Conservation (phyloP, 2,113 vertebrate genomes). For the Microtus ochrogaster region DNA sequence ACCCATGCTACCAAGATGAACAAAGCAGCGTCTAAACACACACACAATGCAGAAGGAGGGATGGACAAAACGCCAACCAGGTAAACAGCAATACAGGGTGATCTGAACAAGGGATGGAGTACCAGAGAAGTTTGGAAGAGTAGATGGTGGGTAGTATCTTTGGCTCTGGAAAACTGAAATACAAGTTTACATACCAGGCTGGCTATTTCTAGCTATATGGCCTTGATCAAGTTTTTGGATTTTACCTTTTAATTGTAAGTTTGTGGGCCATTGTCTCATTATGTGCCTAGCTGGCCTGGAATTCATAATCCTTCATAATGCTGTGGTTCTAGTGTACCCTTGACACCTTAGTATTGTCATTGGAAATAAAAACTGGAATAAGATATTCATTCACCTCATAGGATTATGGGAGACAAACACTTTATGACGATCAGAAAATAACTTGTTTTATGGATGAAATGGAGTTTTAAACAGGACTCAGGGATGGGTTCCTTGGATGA, state of each 20-base stretch:
- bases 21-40: not conserved
- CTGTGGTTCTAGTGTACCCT: not conserved
- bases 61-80: not conserved
- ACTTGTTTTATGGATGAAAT: not conserved
- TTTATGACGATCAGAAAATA: conserved; percentile 1
- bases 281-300: not conserved
- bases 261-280: not conserved
- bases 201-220: not conserved
- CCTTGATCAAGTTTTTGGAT: not conserved
- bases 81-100: not conserved
- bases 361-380: not conserved
- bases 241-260: not conserved
- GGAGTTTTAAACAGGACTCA: not conserved
- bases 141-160: too few species aligned
- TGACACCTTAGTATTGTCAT: not conserved
- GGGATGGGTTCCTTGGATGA: not conserved
- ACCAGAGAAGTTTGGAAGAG: not conserved
- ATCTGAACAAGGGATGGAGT: not conserved
- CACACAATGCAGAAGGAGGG: not conserved
- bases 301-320: not conserved
- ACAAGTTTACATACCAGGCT: not conserved
- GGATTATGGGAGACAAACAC: not conserved
- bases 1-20: not conserved
- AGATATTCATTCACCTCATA: not conserved
- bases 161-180: conserved; percentile 16